phyloP scores from a whole-genome alignment of 37 sponge, comb jelly and placozoan genomes.

The Ianthella basta region DNA sequence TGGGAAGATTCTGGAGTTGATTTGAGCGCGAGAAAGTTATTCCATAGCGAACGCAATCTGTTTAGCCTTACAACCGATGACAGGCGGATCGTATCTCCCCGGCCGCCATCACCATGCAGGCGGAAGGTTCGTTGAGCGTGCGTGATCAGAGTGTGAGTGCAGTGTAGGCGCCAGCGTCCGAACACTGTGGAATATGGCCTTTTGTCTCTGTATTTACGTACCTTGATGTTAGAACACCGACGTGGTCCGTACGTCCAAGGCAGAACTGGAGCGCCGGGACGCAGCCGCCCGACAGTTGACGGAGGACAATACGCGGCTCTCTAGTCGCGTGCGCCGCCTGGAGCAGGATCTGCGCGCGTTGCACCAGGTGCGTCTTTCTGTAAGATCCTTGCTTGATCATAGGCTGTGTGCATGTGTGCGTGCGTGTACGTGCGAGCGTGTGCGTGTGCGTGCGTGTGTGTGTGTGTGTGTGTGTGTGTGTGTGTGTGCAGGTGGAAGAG shows the following conservation, averaged over 20 bases:
- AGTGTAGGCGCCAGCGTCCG: too few species aligned
- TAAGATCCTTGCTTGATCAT: too few species aligned
- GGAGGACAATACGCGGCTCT: neutral
- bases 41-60: too few species aligned
- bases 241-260: constrained; percentile 7
- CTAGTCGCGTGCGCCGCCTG: neutral
- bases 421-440: neutral
- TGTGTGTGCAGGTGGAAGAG: neutral
- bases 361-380: neutral
- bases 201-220: too few species aligned
- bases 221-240: neutral
- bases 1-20: too few species aligned
- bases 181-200: too few species aligned
- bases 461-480: neutral
- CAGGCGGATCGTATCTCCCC: too few species aligned
- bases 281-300: neutral
- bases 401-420: neutral
- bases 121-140: too few species aligned
- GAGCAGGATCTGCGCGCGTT: neutral
- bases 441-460: neutral
- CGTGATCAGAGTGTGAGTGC: too few species aligned
- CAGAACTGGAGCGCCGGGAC: neutral
- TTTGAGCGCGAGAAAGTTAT: too few species aligned
- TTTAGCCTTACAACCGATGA: too few species aligned
- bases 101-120: too few species aligned